Conservation (phyloP, 2,797 vertebrate genomes). For the Xenops minutus region DNA sequence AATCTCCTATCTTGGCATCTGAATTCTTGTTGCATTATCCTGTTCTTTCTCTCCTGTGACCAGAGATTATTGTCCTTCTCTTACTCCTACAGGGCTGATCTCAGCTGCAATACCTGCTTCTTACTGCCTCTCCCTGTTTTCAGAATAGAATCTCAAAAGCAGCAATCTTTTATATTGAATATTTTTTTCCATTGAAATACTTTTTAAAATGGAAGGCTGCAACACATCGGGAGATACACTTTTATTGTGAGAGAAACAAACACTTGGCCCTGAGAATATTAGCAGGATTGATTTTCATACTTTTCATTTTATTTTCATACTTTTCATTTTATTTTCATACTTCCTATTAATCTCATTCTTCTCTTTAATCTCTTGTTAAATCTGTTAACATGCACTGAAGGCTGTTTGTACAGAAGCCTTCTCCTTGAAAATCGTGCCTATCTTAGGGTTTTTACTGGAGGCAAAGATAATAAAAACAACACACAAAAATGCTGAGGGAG, state of each 20-base stretch:
- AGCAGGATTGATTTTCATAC: neutral
- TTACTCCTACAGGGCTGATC: neutral
- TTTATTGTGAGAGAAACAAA: neutral
- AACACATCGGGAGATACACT: neutral
- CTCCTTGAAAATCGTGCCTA: neutral
- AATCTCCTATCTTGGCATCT: neutral
- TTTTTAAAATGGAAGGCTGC: neutral
- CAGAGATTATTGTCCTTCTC: neutral
- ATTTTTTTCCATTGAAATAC: neutral
- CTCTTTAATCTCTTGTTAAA: conserved; percentile 20
- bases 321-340: neutral
- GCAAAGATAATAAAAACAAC: neutral
- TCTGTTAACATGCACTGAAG: neutral
- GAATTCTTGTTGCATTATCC: neutral
- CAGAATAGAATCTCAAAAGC: neutral
- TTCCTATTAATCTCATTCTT: neutral
- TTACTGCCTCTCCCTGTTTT: neutral
- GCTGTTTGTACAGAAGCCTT: neutral
- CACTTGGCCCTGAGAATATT: neutral
- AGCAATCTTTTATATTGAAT: neutral
- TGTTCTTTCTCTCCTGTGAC: neutral
- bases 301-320: neutral
- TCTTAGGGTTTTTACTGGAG: conserved; percentile 7
- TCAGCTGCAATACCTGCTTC: neutral
- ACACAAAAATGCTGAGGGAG: neutral